A percentile compares a stretch with the other conserved stretches of the same genome.
These are phyloP conservation scores for Siniperca scherzeri DNA, from an alignment of 2,797 vertebrate genomes.

Conservation along the genomic window DNA sequence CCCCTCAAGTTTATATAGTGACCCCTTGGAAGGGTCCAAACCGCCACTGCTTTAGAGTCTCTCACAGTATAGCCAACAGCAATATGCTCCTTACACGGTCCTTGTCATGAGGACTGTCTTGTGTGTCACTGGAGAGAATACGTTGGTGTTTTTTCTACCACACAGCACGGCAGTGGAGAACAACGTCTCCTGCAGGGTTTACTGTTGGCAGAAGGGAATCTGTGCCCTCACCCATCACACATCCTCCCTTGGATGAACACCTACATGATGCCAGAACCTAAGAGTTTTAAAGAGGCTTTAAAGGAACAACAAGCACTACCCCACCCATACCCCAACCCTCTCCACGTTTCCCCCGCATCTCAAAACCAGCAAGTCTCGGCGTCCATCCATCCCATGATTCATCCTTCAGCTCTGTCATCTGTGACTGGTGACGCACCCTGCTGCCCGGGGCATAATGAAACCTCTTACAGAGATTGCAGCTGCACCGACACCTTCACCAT, in stretches of 20 bases:
- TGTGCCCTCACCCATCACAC: conserved; percentile 47
- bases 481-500: conserved; percentile 51
- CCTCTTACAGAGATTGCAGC: conserved; percentile 59
- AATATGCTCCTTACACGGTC: neutral
- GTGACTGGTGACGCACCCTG: conserved; percentile 65
- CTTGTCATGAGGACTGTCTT: conserved; percentile 3
- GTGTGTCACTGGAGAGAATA: neutral
- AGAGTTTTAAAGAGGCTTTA: conserved; percentile 60
- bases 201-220: conserved; percentile 46
- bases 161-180: neutral
- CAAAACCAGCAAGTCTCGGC: conserved; percentile 65
- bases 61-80: neutral
- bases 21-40: neutral
- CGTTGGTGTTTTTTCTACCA: conserved; percentile 15
- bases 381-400: conserved; percentile 71
- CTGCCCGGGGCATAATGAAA: conserved; percentile 65
- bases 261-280: conserved; percentile 48
- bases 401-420: conserved; percentile 71
- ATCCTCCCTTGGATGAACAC: conserved; percentile 44
- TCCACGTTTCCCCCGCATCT: conserved; percentile 51
- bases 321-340: conserved; percentile 59
- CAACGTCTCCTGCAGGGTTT: conserved; percentile 53
- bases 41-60: neutral
- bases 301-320: conserved; percentile 62
- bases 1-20: conserved; percentile 4